These are phyloP conservation scores for Agriopis marginaria DNA, from an alignment of 2,888 invertebrate species.

Conservation along the genomic window DNA sequence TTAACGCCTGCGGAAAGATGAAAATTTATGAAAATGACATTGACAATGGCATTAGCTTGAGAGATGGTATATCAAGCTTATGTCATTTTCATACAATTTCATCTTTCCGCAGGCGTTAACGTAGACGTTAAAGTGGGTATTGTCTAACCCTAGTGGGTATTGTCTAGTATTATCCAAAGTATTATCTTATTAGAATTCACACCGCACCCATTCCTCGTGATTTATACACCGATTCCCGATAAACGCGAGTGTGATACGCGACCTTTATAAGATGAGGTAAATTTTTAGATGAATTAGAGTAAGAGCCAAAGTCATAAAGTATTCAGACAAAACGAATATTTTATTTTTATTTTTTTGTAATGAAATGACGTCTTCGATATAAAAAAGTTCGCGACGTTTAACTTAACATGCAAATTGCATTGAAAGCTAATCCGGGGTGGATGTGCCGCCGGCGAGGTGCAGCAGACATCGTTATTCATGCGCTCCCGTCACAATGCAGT, in stretches of 20 bases:
- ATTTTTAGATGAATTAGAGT: background rate
- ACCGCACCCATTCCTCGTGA: conserved; percentile 71
- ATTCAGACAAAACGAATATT: background rate
- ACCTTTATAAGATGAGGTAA: conserved; percentile 62
- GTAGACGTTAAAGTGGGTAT: too few relatives aligned
- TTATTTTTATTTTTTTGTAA: background rate
- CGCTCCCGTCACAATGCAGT: conserved; percentile 71
- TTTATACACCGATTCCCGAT: conserved; percentile 75
- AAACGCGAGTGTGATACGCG: conserved; percentile 72
- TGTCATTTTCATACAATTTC: too few relatives aligned
- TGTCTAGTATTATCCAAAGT: too few relatives aligned
- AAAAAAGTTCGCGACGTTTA: conserved; percentile 55
- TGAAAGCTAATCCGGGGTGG: conserved; percentile 67
- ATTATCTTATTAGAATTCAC: conserved; percentile 73
- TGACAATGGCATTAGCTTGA: too few relatives aligned
- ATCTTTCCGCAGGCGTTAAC: too few relatives aligned
- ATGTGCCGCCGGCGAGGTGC: conserved; percentile 68
- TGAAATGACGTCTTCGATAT: conserved; percentile 13
- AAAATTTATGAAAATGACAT: too few relatives aligned
- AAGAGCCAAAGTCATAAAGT: too few relatives aligned
- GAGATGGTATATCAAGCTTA: too few relatives aligned
- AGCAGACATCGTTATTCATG: conserved; percentile 79
- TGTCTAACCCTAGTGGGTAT: too few relatives aligned
- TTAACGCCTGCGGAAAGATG: too few relatives aligned
- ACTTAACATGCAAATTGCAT: conserved; percentile 75